Percentiles rank a stretch among this genome's conserved stretches.
These are phyloP conservation scores for Phoebastria nigripes DNA, from an alignment of 2,797 vertebrate species.

Conservation along the genomic window DNA sequence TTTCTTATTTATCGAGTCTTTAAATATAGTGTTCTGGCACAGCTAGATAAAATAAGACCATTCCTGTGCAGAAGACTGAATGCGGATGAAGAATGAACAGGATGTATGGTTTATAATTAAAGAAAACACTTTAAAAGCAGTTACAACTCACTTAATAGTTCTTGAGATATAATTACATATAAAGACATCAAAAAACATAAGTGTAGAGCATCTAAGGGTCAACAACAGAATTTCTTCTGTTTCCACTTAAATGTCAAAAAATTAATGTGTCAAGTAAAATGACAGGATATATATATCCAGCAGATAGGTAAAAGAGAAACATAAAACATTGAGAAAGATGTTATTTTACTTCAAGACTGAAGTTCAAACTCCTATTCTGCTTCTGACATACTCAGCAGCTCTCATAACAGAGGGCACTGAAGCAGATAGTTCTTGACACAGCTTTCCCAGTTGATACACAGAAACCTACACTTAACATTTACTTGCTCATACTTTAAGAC, in stretches of 20 bases:
- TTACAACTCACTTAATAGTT: neutral
- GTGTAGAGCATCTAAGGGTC: neutral
- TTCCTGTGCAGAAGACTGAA: neutral
- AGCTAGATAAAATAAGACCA: neutral
- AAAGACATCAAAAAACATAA: neutral
- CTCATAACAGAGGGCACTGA: neutral
- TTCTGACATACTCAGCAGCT: neutral
- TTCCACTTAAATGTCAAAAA: neutral
- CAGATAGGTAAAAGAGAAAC: neutral
- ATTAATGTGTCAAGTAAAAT: neutral
- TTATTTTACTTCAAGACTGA: neutral
- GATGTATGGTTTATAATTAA: neutral
- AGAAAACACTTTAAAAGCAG: neutral
- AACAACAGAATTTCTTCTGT: neutral
- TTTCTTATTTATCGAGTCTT: neutral
- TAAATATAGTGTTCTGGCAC: neutral
- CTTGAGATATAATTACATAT: neutral
- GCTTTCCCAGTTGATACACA: neutral
- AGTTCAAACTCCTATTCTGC: neutral
- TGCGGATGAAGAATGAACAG: neutral
- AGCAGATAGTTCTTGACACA: no score
- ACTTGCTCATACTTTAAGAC: neutral
- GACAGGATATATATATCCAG: neutral
- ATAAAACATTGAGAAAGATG: neutral
- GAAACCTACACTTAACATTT: neutral